A percentile compares a stretch with the other conserved stretches of the same genome.
Evolutionary conservation across 2,888 invertebrate species (phyloP).

Genomic region (Anticlea derivata): DNA sequence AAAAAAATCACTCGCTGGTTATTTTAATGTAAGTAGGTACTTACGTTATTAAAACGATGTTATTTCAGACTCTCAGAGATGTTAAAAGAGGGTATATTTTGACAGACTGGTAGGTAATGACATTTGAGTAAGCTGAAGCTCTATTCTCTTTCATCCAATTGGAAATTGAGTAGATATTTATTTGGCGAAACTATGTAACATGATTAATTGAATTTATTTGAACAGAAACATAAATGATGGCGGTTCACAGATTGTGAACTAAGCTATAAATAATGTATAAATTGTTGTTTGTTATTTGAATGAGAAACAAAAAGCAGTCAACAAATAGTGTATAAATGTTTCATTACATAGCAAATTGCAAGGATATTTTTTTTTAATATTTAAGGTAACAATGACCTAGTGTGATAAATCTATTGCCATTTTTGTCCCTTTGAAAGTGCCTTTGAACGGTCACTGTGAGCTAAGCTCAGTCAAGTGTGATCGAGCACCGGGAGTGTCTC

Average conservation of each 20-base stretch:
- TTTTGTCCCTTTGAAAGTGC: not conserved
- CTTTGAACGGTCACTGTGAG: conserved; percentile 4
- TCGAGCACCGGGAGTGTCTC: conserved; percentile 5
- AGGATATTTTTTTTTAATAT: too few species aligned
- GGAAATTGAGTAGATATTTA: not conserved
- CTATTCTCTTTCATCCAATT: not conserved
- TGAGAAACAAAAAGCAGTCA: too few species aligned
- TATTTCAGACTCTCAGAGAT: conserved; percentile 15
- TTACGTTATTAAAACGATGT: conserved; percentile 18
- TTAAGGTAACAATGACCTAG: too few species aligned
- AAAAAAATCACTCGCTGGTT: conserved; percentile 12
- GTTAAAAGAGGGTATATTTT: conserved; percentile 3
- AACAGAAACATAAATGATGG: not conserved
- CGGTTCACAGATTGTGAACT: too few species aligned
- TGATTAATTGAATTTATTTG: not conserved
- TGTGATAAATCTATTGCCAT: too few species aligned
- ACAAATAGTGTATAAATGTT: too few species aligned
- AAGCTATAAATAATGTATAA: too few species aligned
- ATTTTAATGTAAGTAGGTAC: conserved; percentile 26
- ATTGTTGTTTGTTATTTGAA: too few species aligned
- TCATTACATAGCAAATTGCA: too few species aligned
- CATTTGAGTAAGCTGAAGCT: not conserved
- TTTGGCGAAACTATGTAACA: not conserved
- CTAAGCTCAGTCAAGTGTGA: conserved; percentile 9
- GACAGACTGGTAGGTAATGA: conserved; percentile 5